These are phyloP conservation scores for Nasonia vitripennis DNA, from an alignment of 1,140 invertebrate species.

Conservation along the genomic window DNA sequence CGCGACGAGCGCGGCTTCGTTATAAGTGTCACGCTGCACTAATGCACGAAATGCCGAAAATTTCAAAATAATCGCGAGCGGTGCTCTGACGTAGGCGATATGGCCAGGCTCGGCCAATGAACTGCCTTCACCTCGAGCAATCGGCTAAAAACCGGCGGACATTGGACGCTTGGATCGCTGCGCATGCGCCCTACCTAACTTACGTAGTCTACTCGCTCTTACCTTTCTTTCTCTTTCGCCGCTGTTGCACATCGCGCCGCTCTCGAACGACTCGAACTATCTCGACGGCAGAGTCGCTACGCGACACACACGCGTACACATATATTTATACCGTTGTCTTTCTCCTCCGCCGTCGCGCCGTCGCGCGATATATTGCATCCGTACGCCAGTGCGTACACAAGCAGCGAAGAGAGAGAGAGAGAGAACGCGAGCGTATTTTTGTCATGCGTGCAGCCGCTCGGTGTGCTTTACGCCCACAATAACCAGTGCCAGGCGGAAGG, in stretches of 20 bases:
- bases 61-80: background rate
- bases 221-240: no score
- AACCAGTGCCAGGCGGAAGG: background rate
- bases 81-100: background rate
- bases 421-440: slow-evolving; percentile 28
- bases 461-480: background rate
- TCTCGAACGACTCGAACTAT: slow-evolving; percentile 36
- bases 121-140: background rate
- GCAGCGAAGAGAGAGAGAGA: no score
- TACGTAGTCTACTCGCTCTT: no score
- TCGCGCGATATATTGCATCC: background rate
- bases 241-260: background rate
- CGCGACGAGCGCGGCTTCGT: no score
- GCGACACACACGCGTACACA: slow-evolving; percentile 23
- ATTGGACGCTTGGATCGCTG: background rate
- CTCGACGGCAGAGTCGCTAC: slow-evolving; percentile 36
- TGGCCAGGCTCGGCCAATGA: background rate
- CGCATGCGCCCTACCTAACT: slow-evolving; percentile 21
- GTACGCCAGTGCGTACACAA: background rate
- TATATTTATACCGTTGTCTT: slow-evolving; percentile 40
- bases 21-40: no score
- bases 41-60: background rate
- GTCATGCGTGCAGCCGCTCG: slow-evolving; percentile 17
- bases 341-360: background rate
- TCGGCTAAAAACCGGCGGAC: slow-evolving; percentile 6